Evolutionary conservation across 2,888 invertebrate genomes (phyloP), one percentile per base, ranked within the genome.

Genomic region (Schizaphis graminum): DNA sequence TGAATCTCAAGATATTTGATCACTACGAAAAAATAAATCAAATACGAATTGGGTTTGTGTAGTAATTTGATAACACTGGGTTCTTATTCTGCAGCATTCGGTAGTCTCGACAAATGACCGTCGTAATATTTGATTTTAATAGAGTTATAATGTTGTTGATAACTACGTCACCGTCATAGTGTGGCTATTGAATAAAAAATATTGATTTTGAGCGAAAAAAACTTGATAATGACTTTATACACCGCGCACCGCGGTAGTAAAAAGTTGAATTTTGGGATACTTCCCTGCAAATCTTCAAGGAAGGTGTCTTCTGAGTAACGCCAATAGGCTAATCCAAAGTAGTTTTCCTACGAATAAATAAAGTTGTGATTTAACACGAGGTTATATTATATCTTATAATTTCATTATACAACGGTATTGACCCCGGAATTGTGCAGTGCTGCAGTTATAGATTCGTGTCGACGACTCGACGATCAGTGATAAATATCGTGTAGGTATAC

Each of bases 381-480:
- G 16, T 67, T 5, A n/a, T n/a, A 7, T 47, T 44, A 44, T n/a
- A 4, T 35, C 5, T 49, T n/a, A 86, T 35, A 35, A 53, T n/a
- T 67, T n/a, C 61, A 85, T n/a, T n/a, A 91, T 53, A 53, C 91
- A 41, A 84, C 53, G 8, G 44, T 84, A 56, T 91, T 91, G 77
- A 91, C 91, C 47, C 84, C 24, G 26, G n/a, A 49, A 91, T 49
- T 47, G n/a, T n/a, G 16, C 44, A 85, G 11, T 26, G 26, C 28
- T 28, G 35, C 28, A 16, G 91, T n/a, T n/a, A n/a, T 47, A 53
- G 53, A 56, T 91, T 56, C 53, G 53, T 84, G 91, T 84, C 61
- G 61, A 61, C 47, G 61, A 89, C 44, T 44, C 56, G 28, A n/a
- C 26, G 77, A 84, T 84, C 16, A 77, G 35, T 24, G 77, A 35